Percentiles rank a stretch among this genome's conserved stretches.
Evolutionary conservation across 2,888 invertebrate species (phyloP).

Genomic region (Geophilus truncorum): DNA sequence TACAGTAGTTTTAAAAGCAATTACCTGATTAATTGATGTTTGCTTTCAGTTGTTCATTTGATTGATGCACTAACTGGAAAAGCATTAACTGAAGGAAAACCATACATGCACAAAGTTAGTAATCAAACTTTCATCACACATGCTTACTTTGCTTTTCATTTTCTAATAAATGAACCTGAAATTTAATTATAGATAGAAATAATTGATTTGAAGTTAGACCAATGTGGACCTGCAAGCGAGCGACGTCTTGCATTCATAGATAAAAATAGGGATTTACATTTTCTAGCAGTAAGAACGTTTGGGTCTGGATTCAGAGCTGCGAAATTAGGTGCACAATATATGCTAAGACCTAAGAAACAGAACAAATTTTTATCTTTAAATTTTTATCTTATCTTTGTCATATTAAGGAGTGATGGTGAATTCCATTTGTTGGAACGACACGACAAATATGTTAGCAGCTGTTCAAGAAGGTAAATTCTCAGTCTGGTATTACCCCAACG

Average conservation of each 20-base stretch:
- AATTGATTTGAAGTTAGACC: constrained; percentile 75
- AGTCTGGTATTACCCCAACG: constrained; percentile 75
- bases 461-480: constrained; percentile 71
- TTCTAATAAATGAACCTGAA: not conserved
- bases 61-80: constrained; percentile 76
- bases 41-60: constrained; percentile 67
- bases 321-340: constrained; percentile 38
- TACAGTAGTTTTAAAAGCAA: too few relatives aligned
- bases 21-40: constrained; percentile 41
- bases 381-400: too few relatives aligned
- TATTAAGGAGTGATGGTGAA: constrained; percentile 62
- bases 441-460: constrained; percentile 71
- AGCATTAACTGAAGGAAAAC: constrained; percentile 66
- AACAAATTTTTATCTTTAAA: too few relatives aligned
- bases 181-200: constrained; percentile 58
- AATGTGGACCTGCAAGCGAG: constrained; percentile 71
- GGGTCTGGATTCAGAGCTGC: constrained; percentile 15
- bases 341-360: too few relatives aligned
- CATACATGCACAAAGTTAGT: constrained; percentile 62
- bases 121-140: not conserved
- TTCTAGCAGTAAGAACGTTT: constrained; percentile 57
- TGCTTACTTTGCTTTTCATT: not conserved
- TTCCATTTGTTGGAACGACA: constrained; percentile 65
- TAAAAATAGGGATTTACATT: constrained; percentile 77
- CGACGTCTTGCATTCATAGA: constrained; percentile 84